Conservation (phyloP, 37 sponge, comb jelly and placozoan genomes). For the Aphrocallistes beatrix region DNA sequence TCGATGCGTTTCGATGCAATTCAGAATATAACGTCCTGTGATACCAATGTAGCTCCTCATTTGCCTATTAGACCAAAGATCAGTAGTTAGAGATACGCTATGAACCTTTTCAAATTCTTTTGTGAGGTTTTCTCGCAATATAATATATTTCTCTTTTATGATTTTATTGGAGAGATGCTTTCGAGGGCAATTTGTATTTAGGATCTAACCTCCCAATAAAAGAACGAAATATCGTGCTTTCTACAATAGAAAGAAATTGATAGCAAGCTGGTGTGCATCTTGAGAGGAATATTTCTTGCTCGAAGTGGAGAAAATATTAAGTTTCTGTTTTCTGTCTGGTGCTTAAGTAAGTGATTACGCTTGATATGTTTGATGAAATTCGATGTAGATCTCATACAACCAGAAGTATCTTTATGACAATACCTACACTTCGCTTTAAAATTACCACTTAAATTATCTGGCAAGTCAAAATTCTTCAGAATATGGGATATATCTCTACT, state of each 20-base stretch:
- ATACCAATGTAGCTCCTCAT: constrained; percentile 17
- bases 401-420: constrained; percentile 11
- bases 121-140: too few relatives aligned
- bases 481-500: not conserved
- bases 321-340: not conserved
- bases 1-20: not conserved
- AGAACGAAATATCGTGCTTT: too few relatives aligned
- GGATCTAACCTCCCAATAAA: too few relatives aligned
- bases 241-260: not conserved
- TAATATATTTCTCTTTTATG: not conserved
- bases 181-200: too few relatives aligned
- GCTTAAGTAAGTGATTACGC: not conserved
- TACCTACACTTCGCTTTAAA: not conserved
- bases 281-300: not conserved
- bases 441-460: too few relatives aligned
- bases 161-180: not conserved
- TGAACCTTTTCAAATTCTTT: constrained; percentile 15
- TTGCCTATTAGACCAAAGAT: not conserved
- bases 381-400: constrained; percentile 2
- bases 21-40: not conserved
- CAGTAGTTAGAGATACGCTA: constrained; percentile 16
- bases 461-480: not conserved
- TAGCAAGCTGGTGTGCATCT: not conserved
- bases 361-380: not conserved
- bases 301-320: not conserved